phyloP scores from a whole-genome alignment of 1,140 invertebrate genomes.

The Heliconius hermathena region DNA sequence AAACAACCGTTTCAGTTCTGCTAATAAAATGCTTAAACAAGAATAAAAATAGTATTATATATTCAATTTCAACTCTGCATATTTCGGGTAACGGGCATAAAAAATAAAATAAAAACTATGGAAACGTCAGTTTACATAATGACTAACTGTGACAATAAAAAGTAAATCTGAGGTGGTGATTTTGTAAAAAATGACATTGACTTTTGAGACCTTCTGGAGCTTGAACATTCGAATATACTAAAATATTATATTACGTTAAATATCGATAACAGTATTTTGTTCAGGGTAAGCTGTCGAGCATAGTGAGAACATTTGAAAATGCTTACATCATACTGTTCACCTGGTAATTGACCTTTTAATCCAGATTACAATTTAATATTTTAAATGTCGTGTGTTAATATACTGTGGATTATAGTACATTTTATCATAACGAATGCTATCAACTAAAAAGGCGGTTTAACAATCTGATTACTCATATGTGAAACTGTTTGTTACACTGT shows the following conservation, averaged over 20 bases:
- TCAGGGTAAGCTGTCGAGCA: slow-evolving; percentile 26
- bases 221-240: slow-evolving; percentile 30
- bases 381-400: background rate
- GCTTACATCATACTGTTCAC: slow-evolving; percentile 8
- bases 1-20: background rate
- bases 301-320: slow-evolving; percentile 1
- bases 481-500: background rate
- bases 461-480: background rate
- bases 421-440: slow-evolving; percentile 5
- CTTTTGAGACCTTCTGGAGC: slow-evolving; percentile 25
- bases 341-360: slow-evolving; percentile 14
- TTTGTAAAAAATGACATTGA: slow-evolving; percentile 38
- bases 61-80: background rate
- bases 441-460: background rate
- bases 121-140: slow-evolving; percentile 8
- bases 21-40: background rate
- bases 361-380: slow-evolving; percentile 6
- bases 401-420: background rate
- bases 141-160: slow-evolving; percentile 17
- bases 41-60: background rate
- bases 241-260: slow-evolving; percentile 34
- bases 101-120: slow-evolving; percentile 25
- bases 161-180: slow-evolving; percentile 15
- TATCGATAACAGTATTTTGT: slow-evolving; percentile 30
- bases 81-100: background rate